Conservation (phyloP, 2,888 invertebrate species). For the Bursaphelenchus okinawaensis region DNA sequence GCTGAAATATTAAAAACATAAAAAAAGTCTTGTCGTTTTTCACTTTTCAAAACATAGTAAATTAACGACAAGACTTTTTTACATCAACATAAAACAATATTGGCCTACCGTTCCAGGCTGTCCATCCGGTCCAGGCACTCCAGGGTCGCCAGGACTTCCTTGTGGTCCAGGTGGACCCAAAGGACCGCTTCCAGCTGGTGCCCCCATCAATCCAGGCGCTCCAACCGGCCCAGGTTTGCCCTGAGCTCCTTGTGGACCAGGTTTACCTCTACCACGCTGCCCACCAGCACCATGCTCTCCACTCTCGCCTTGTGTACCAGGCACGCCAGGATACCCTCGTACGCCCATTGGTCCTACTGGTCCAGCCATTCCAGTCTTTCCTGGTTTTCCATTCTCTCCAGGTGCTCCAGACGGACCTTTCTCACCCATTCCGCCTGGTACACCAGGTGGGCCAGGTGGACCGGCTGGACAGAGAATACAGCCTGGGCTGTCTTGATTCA, state of each 20-base stretch:
- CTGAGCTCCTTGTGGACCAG: conserved; percentile 54
- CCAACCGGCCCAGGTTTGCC: conserved; percentile 53
- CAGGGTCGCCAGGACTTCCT: conserved; percentile 29
- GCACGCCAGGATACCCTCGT: conserved; percentile 55
- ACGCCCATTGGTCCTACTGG: conserved; percentile 51
- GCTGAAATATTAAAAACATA: neutral
- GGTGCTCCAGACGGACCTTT: conserved; percentile 40
- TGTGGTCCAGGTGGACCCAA: conserved; percentile 42
- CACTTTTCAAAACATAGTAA: too few species aligned
- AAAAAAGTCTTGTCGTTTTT: too few species aligned
- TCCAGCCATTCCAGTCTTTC: conserved; percentile 49
- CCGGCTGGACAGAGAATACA: neutral
- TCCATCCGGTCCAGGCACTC: conserved; percentile 34
- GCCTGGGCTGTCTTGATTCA: neutral
- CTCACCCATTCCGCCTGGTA: conserved; percentile 55
- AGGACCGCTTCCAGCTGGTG: conserved; percentile 50
- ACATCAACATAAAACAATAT: neutral
- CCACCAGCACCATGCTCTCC: conserved; percentile 56
- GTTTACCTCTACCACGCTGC: conserved; percentile 55
- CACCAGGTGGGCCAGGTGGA: conserved; percentile 35
- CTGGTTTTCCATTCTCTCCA: conserved; percentile 33
- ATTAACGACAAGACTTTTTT: too few species aligned
- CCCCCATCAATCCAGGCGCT: conserved; percentile 42
- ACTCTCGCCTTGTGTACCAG: conserved; percentile 45
- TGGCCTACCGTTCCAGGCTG: conserved; percentile 39